Conservation (phyloP, 2,888 invertebrate species). For the Terebella lapidaria region DNA sequence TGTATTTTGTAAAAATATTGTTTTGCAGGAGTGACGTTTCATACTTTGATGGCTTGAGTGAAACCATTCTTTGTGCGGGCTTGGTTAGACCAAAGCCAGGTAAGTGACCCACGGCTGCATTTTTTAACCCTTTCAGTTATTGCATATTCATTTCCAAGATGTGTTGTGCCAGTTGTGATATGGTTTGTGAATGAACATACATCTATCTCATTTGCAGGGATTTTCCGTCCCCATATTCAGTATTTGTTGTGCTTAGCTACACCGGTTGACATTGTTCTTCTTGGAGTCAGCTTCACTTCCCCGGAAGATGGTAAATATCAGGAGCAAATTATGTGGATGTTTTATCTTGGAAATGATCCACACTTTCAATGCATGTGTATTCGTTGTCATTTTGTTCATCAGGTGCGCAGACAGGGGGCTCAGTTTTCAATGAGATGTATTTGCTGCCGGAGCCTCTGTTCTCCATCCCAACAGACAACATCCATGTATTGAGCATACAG, state of each 20-base stretch:
- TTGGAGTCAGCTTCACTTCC: conserved; percentile 65
- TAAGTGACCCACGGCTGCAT: conserved; percentile 24
- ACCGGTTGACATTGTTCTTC: conserved; percentile 85
- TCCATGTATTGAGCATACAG: conserved; percentile 75
- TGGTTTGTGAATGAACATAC: no score
- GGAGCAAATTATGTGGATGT: neutral
- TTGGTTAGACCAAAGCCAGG: conserved; percentile 74
- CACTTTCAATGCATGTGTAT: no score
- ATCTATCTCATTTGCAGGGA: no score
- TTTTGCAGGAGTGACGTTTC: conserved; percentile 76
- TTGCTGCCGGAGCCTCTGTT: conserved; percentile 92
- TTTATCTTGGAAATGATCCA: no score
- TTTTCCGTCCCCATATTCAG: conserved; percentile 85
- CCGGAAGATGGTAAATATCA: conserved; percentile 16
- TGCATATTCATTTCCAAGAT: neutral
- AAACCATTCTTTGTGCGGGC: conserved; percentile 89
- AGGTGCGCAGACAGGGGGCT: neutral
- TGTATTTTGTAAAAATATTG: neutral
- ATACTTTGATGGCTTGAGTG: conserved; percentile 90
- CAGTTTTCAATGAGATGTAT: conserved; percentile 66
- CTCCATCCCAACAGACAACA: conserved; percentile 78
- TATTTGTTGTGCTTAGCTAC: conserved; percentile 87
- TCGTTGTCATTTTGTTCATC: neutral
- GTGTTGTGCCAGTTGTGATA: no score
- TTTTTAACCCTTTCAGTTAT: neutral